phyloP scores from a whole-genome alignment of 2,888 invertebrate species.

The Strigamia crassipes region DNA sequence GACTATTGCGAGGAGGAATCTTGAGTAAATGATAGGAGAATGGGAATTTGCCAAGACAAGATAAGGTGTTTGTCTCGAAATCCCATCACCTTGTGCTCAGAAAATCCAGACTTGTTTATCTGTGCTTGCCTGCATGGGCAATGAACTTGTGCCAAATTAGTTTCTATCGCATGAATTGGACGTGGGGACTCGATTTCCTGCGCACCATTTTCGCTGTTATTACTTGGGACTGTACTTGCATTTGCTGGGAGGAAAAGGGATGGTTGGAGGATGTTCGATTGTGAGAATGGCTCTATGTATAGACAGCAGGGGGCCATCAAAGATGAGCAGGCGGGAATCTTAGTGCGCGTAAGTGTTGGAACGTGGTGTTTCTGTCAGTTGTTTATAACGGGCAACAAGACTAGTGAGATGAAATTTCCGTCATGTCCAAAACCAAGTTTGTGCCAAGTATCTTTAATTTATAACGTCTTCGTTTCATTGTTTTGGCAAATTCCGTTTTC shows the following conservation, averaged over 20 bases:
- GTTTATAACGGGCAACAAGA: conserved; percentile 7
- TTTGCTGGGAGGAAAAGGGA: conserved; percentile 10
- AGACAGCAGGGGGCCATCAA: conserved; percentile 21
- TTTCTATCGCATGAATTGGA: conserved; percentile 16
- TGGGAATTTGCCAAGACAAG: conserved; percentile 10
- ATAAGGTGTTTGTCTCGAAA: conserved; percentile 21
- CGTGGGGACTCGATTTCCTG: conserved; percentile 21
- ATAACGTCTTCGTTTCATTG: background rate
- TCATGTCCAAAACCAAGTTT: background rate
- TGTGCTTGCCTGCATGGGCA: conserved; percentile 21
- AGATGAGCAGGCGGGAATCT: conserved; percentile 21
- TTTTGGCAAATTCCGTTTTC: background rate
- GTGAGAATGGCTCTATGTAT: conserved; percentile 11
- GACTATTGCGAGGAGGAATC: background rate
- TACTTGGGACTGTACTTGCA: background rate
- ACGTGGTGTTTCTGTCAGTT: conserved; percentile 21
- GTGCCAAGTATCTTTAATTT: background rate
- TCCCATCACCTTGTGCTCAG: conserved; percentile 11
- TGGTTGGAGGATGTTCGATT: conserved; percentile 21
- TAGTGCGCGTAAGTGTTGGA: conserved; percentile 17
- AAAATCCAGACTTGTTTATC: conserved; percentile 7
- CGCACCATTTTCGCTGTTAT: conserved; percentile 21
- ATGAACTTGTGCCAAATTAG: conserved; percentile 21
- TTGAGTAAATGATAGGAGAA: background rate
- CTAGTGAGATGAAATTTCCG: conserved; percentile 14